Conservation (phyloP, 1,140 invertebrate genomes). For the Scaptodrosophila lebanonensis region DNA sequence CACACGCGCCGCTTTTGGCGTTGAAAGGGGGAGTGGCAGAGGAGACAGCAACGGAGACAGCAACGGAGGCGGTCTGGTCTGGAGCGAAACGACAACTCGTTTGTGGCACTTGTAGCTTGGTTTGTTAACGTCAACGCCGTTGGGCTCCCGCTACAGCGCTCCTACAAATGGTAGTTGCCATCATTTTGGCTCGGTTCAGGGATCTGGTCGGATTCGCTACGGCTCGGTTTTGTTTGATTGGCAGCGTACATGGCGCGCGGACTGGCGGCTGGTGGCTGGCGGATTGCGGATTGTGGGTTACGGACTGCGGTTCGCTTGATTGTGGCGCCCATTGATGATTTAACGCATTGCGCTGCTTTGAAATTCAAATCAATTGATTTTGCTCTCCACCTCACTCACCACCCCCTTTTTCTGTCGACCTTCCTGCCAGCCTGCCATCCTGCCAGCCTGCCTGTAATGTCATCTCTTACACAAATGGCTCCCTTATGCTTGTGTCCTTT, state of each 20-base stretch:
- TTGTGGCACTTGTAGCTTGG: conserved; percentile 61
- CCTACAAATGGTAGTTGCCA: conserved; percentile 28
- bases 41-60: neutral
- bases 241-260: conserved; percentile 57
- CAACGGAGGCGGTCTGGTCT: neutral
- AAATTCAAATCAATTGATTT: conserved; percentile 75
- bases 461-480: conserved; percentile 70
- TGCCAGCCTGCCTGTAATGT: conserved; percentile 33
- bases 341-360: conserved; percentile 37
- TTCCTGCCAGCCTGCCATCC: neutral
- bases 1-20: conserved; percentile 3
- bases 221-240: conserved; percentile 56
- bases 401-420: too few species aligned
- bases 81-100: conserved; percentile 38
- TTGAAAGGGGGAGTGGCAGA: conserved; percentile 30
- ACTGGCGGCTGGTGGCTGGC: too few species aligned
- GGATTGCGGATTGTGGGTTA: too few species aligned
- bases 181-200: conserved; percentile 66
- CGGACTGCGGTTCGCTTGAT: too few species aligned
- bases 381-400: conserved; percentile 14
- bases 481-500: conserved; percentile 73
- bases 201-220: conserved; percentile 38
- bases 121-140: conserved; percentile 65
- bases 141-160: neutral
- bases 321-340: conserved; percentile 18